Base-by-base conservation (phyloP, 2,888 invertebrate species). In the Acleris literana region DNA sequence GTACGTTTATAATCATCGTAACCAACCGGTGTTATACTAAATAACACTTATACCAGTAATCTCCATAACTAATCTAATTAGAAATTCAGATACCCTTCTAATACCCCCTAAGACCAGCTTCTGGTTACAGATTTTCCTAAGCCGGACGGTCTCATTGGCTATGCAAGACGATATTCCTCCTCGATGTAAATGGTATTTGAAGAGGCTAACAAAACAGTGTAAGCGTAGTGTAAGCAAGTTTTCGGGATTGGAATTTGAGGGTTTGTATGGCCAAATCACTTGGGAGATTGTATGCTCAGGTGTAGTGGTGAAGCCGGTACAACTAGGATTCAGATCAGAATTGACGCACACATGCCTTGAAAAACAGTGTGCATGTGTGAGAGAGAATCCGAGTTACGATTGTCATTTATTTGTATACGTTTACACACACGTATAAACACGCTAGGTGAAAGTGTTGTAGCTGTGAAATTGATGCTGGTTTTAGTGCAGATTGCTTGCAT, bases 81-180 rank as follows among this genome's bases (percentile, higher is more conserved):
- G 17, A 3, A 39, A 49, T 49, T 3, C 18, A 22, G 51, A 13
- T 16, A n/a, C 54, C 29, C 18, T 54, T 48, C 22, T 17, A 16
- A 43, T 29, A 17, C 54, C 48, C 25, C 18, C 33, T 43, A 25
- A 53, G 20, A 65, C 60, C 43, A 59, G 64, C 48, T 61, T 61
- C 51, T 65, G 17, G 44, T 25, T 58, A 54, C 46, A 54, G 63
- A 64, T 68, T 61, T 44, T 22, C 54, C 63, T 65, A 62, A 69
- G 61, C 56, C 39, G 29, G 25, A n/a, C 25, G 74, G 74, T 76
- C 79, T 79, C 81, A 84, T 83, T 84, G 81, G 70, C 78, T 85
- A 84, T 85, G 83, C 86, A 85, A 82, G 83, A 78, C 83, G 80
- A 76, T 78, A 77, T 74, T 56, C 61, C 46, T 20, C 60, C 44